A percentile compares a stretch with the other conserved stretches of the same genome.
Conservation (phyloP, 2,888 invertebrate species). For the Oasisia sp. region DNA sequence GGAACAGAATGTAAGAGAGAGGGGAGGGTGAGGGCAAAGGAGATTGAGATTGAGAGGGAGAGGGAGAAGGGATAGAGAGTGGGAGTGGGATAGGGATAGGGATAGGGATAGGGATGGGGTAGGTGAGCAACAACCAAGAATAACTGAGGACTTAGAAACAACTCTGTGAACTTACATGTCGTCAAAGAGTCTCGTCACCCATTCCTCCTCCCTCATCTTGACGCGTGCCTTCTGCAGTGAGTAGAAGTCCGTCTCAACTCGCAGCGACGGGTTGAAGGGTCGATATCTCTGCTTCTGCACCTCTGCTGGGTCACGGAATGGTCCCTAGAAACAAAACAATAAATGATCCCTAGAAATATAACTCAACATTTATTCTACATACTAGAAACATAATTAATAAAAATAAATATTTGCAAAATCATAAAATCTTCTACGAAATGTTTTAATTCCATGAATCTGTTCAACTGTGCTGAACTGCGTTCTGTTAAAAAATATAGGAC, state of each 20-base stretch:
- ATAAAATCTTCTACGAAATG: background rate
- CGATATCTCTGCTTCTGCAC: constrained; percentile 64
- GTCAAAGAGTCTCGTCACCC: constrained; percentile 62
- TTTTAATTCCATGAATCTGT: background rate
- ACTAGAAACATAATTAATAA: background rate
- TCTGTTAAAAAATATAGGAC: no score
- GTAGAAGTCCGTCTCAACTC: constrained; percentile 61
- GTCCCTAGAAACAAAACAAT: constrained; percentile 55
- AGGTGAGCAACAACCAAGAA: constrained; percentile 7
- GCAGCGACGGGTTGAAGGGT: constrained; percentile 59
- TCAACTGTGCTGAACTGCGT: background rate
- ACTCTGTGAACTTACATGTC: constrained; percentile 52
- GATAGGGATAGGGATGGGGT: no score
- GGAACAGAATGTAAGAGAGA: no score
- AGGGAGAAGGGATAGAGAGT: no score
- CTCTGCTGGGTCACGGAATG: constrained; percentile 60
- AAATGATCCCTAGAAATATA: constrained; percentile 60
- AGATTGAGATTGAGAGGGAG: no score
- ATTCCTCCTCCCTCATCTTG: constrained; percentile 60
- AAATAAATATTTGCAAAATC: background rate
- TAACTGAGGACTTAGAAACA: no score
- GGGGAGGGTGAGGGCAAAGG: no score
- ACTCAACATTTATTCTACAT: background rate
- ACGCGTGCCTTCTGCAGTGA: constrained; percentile 61
- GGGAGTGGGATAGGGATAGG: no score